Evolutionary conservation across 2,888 invertebrate genomes (phyloP).

Genomic region (Philhelius pedissequus): DNA sequence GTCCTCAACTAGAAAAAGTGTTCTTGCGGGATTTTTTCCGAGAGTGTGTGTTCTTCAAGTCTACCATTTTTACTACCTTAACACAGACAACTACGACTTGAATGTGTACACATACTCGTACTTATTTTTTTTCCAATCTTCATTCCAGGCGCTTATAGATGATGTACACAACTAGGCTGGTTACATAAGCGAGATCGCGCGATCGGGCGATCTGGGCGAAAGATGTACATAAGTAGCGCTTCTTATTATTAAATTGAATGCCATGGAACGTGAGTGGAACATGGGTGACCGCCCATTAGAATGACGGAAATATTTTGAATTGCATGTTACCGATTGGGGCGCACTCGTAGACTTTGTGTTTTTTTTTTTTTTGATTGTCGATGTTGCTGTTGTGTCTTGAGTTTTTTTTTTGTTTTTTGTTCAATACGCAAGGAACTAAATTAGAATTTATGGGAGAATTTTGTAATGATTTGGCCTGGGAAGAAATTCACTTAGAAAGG

Average conservation of each 20-base stretch:
- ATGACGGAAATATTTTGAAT: slow-evolving; percentile 68
- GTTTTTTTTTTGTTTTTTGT: neutral
- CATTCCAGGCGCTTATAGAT: slow-evolving; percentile 25
- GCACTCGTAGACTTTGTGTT: slow-evolving; percentile 18
- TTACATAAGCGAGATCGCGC: neutral
- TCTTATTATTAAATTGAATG: slow-evolving; percentile 64
- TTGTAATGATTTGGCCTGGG: slow-evolving; percentile 53
- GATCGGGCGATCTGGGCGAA: neutral
- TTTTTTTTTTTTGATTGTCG: neutral
- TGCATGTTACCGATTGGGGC: slow-evolving; percentile 49
- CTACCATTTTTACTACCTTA: too few species aligned
- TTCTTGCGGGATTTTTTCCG: slow-evolving; percentile 46
- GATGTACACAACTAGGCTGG: slow-evolving; percentile 61
- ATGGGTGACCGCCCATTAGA: slow-evolving; percentile 69
- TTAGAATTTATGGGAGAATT: slow-evolving; percentile 61
- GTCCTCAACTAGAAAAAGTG: slow-evolving; percentile 39
- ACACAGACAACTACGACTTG: too few species aligned
- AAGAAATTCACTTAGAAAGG: slow-evolving; percentile 15
- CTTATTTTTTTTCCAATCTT: slow-evolving; percentile 1
- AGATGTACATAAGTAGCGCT: slow-evolving; percentile 33
- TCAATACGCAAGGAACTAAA: slow-evolving; percentile 6
- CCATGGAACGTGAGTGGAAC: slow-evolving; percentile 57
- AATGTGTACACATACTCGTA: neutral
- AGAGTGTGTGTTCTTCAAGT: too few species aligned
- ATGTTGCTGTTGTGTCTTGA: neutral